These are phyloP conservation scores for Callipepla squamata DNA, from an alignment of 2,113 vertebrate genomes.

Conservation along the genomic window DNA sequence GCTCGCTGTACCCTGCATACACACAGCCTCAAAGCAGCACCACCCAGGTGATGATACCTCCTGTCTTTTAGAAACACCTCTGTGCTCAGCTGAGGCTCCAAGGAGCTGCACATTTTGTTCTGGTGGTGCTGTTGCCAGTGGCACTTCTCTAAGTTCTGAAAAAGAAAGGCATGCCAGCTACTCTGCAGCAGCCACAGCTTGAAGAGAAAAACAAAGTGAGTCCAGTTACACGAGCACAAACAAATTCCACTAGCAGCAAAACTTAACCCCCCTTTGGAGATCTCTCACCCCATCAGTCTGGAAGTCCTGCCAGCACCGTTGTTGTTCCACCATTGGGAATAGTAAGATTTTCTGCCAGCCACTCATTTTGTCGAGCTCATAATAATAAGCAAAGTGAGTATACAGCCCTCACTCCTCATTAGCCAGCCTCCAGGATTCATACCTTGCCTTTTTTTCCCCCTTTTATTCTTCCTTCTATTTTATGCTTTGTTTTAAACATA, in stretches of 20 bases:
- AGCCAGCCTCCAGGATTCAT: neutral
- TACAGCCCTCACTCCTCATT: neutral
- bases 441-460: neutral
- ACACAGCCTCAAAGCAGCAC: neutral
- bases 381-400: too few species aligned
- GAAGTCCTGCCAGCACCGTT: neutral
- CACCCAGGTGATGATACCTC: neutral
- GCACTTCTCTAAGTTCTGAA: neutral
- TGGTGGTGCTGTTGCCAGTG: neutral
- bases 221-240: neutral
- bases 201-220: neutral
- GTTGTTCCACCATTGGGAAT: neutral
- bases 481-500: neutral
- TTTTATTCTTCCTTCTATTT: neutral
- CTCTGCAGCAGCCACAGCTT: neutral
- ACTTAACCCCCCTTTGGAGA: neutral
- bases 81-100: neutral
- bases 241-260: neutral
- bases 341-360: neutral
- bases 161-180: neutral
- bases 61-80: neutral
- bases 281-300: neutral
- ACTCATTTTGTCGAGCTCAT: neutral
- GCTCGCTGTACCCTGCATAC: neutral
- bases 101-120: neutral